A percentile compares a stretch with the other conserved stretches of the same genome.
Conservation (phyloP, 2,113 vertebrate species). For the Cromileptes altivelis region DNA sequence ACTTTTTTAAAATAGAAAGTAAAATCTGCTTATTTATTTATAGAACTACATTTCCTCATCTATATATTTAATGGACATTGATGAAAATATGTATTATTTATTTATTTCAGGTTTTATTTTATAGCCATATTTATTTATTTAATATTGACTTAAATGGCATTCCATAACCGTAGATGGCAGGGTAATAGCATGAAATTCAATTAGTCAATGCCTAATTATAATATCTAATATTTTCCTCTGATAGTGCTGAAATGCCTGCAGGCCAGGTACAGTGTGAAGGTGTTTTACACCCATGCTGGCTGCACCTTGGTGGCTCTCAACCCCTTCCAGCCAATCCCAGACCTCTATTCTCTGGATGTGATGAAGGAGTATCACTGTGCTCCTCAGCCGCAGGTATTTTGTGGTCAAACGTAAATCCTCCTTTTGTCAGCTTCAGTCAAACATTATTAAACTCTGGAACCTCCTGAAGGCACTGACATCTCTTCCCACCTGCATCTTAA, state of each 20-base stretch:
- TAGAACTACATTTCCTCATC: too few relatives aligned
- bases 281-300: conserved; percentile 96
- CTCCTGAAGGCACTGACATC: neutral
- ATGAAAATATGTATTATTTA: too few relatives aligned
- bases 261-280: conserved; percentile 88
- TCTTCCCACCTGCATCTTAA: neutral
- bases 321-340: conserved; percentile 91
- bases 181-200: too few relatives aligned
- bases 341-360: conserved; percentile 91
- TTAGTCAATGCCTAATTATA: neutral
- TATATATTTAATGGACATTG: too few relatives aligned
- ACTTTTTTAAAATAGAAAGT: too few relatives aligned
- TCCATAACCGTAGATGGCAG: too few relatives aligned
- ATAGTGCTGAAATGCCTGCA: conserved; percentile 96
- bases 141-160: too few relatives aligned
- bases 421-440: neutral
- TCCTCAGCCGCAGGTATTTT: conserved; percentile 89
- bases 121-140: too few relatives aligned
- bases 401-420: too few relatives aligned
- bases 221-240: conserved; percentile 45
- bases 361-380: conserved; percentile 93
- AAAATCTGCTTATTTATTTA: too few relatives aligned
- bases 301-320: conserved; percentile 97
- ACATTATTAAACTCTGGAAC: neutral
- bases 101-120: too few relatives aligned